Evolutionary conservation across 1,140 invertebrate genomes (phyloP).

Genomic region (Stegodyphus dumicola): DNA sequence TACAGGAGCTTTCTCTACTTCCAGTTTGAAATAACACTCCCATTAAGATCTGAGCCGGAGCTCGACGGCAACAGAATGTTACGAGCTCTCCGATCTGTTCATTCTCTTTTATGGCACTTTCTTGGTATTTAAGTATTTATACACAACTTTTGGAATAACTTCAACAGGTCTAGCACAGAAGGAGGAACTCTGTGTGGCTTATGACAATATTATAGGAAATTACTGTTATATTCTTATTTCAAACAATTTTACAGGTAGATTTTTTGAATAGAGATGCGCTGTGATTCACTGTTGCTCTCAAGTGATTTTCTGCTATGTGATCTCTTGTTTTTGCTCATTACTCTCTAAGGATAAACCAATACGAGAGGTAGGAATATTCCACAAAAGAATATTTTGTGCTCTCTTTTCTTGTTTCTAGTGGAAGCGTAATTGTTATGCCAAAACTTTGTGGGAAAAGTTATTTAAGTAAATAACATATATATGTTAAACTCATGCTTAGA

Average conservation of each 20-base stretch:
- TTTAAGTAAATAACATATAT: too few relatives aligned
- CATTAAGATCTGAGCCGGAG: slow-evolving; percentile 38
- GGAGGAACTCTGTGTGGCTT: not conserved
- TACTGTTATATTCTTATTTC: not conserved
- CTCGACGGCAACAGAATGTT: not conserved
- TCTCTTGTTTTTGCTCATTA: not conserved
- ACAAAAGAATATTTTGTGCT: not conserved
- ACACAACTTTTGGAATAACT: not conserved
- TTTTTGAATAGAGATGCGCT: not conserved
- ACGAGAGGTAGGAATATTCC: not conserved
- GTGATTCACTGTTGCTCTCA: not conserved
- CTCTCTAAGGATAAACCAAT: not conserved
- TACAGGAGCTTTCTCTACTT: slow-evolving; percentile 6
- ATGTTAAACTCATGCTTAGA: too few relatives aligned
- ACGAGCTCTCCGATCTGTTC: not conserved
- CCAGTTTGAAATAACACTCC: slow-evolving; percentile 49
- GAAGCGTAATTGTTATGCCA: too few relatives aligned
- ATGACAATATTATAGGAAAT: not conserved
- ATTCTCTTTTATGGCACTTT: not conserved
- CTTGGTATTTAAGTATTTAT: not conserved
- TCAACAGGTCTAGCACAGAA: not conserved
- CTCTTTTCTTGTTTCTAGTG: not conserved
- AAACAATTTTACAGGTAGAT: slow-evolving; percentile 36
- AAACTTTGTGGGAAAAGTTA: too few relatives aligned
- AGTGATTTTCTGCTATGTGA: not conserved